A percentile compares a stretch with the other conserved stretches of the same genome.
phyloP scores from a whole-genome alignment of 2,888 invertebrate genomes.

The Drosophila neoperkinsi region DNA sequence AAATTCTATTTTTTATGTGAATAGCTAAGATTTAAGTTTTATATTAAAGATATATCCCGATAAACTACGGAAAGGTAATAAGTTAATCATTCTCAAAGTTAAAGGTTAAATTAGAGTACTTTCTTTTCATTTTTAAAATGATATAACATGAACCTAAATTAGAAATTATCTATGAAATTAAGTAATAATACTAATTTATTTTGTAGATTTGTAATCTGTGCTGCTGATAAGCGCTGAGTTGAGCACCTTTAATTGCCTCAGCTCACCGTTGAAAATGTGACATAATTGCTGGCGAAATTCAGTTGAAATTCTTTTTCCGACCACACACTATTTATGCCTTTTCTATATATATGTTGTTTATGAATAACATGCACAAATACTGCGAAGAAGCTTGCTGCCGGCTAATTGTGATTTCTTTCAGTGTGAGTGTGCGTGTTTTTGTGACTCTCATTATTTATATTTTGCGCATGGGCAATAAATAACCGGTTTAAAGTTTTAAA shows the following conservation, averaged over 20 bases:
- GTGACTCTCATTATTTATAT: constrained; percentile 48
- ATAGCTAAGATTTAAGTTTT: no score
- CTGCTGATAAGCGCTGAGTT: constrained; percentile 22
- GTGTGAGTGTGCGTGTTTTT: constrained; percentile 8
- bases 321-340: neutral
- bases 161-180: neutral
- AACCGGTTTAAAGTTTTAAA: constrained; percentile 58
- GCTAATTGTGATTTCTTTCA: constrained; percentile 26
- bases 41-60: no score
- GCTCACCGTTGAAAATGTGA: neutral
- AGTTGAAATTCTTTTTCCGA: neutral
- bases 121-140: neutral
- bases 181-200: neutral
- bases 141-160: neutral
- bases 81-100: neutral
- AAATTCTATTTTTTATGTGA: no score
- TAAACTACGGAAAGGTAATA: neutral
- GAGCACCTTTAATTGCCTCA: neutral
- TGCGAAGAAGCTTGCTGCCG: constrained; percentile 50
- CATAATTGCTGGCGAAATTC: neutral
- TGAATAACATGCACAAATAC: constrained; percentile 53
- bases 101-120: neutral
- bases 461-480: constrained; percentile 43
- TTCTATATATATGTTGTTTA: constrained; percentile 48
- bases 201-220: constrained; percentile 10